phyloP scores from a whole-genome alignment of 1,140 invertebrate genomes.

The Tetramorium alpestre region DNA sequence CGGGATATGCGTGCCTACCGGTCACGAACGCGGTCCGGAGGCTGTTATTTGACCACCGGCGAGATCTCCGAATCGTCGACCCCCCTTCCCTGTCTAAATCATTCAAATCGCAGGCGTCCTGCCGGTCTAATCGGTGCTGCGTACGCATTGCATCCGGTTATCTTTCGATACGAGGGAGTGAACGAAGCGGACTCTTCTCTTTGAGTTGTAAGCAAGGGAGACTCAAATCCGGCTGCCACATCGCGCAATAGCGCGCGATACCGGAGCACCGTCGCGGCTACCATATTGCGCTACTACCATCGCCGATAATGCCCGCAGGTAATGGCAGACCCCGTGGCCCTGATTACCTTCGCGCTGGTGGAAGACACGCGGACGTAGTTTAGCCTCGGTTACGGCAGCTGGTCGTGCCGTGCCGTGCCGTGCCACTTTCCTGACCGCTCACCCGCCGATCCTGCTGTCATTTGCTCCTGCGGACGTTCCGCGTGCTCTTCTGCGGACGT shows the following conservation, averaged over 20 bases:
- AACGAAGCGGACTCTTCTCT: background rate
- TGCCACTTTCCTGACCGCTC: conserved; percentile 49
- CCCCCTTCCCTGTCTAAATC: conserved; percentile 76
- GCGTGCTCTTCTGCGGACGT: conserved; percentile 34
- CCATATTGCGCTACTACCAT: conserved; percentile 47
- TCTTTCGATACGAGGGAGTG: conserved; percentile 14
- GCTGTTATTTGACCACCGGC: conserved; percentile 78
- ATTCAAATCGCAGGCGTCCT: conserved; percentile 77
- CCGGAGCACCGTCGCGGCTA: conserved; percentile 17
- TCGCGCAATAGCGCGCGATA: conserved; percentile 47
- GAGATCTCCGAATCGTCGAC: conserved; percentile 77
- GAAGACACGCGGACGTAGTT: conserved; percentile 58
- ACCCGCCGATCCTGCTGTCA: conserved; percentile 44
- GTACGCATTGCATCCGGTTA: conserved; percentile 43
- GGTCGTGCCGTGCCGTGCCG: conserved; percentile 7
- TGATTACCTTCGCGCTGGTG: conserved; percentile 58
- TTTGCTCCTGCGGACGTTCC: conserved; percentile 57
- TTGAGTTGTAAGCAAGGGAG: background rate
- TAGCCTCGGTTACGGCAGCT: conserved; percentile 57
- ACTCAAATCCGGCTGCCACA: conserved; percentile 7
- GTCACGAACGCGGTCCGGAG: conserved; percentile 71
- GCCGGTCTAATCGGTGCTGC: conserved; percentile 64
- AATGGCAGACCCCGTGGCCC: conserved; percentile 60
- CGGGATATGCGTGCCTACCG: conserved; percentile 69
- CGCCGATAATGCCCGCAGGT: conserved; percentile 58